Base-by-base conservation (phyloP, 2,888 invertebrate genomes). In the Cryptocephalus primarius region DNA sequence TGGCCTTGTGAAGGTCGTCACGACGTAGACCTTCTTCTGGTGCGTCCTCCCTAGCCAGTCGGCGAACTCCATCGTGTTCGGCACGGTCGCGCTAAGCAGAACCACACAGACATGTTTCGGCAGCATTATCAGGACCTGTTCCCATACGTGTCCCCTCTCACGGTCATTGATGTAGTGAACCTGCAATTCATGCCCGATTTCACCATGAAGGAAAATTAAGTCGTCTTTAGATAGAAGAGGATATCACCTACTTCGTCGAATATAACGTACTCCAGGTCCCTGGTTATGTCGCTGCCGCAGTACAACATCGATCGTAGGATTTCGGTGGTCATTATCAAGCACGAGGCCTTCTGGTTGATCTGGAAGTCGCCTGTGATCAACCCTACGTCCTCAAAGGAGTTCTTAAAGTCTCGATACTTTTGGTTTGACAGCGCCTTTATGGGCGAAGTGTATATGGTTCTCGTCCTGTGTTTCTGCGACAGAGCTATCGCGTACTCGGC, bases 301-400 rank as follows among this genome's bases (percentile, higher is more conserved):
- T 94, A 95, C 10, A 99, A 72, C 95, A 99, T 97, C 0, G 94
- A 93, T 52, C 93, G 79, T 31, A 99, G 72, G 61, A 99, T 99
- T 75, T 99, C 99, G 0, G 99, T 99, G 0, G 99, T 99, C 97
- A 99, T 99, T 45, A 99, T 95, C 0, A 99, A 79, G 66, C 97
- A 99, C 0, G 90, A 80, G 0, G 95, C 95, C 0, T 87, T 88
- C 9, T 88, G 84, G 66, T 96, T 91, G 46, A 99, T 88, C 71
- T 97, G 96, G 39, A 96, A 79, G 71, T 99, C 97, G 0, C 95
- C 95, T 0, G 95, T 96, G 22, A 96, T 79, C 1, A 96, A 74
- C 1, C 96, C 95, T 4, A 96, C 94, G 63, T 93, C 92, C 13
- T 86, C 83, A 63, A 97, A 99, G 45, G 82, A 84, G 46, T 82